Evolutionary conservation across 2,888 invertebrate species (phyloP).

Genomic region (Eupithecia insigniata): DNA sequence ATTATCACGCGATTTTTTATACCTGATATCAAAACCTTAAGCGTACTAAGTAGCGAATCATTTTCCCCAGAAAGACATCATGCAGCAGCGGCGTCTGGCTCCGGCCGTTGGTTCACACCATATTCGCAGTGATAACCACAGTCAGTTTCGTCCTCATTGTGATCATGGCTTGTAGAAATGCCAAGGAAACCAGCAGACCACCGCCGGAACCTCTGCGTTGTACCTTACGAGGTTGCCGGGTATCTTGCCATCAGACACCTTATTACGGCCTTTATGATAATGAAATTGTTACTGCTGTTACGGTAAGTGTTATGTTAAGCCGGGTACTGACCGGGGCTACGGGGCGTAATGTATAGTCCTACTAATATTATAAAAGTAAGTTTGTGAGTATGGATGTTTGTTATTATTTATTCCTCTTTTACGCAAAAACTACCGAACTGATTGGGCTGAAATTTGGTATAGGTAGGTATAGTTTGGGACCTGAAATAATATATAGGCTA

Average conservation of each 20-base stretch:
- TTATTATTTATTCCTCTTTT: too few relatives aligned
- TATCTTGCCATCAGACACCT: slow-evolving; percentile 60
- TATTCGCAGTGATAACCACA: slow-evolving; percentile 69
- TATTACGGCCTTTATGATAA: slow-evolving; percentile 55
- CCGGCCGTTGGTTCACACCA: slow-evolving; percentile 61
- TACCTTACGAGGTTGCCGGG: slow-evolving; percentile 53
- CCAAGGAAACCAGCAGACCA: slow-evolving; percentile 8
- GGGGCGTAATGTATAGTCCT: too few relatives aligned
- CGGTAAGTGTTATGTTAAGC: slow-evolving; percentile 51
- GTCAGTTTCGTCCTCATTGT: slow-evolving; percentile 70
- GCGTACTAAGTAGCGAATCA: neutral
- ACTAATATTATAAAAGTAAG: too few relatives aligned
- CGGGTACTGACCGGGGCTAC: too few relatives aligned
- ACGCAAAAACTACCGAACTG: too few relatives aligned
- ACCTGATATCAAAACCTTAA: too few relatives aligned
- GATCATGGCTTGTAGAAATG: slow-evolving; percentile 56
- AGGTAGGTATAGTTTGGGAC: too few relatives aligned
- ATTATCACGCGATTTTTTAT: too few relatives aligned
- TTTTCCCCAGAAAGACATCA: slow-evolving; percentile 63
- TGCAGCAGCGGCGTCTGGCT: slow-evolving; percentile 74
- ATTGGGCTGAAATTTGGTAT: too few relatives aligned
- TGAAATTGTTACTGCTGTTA: slow-evolving; percentile 56
- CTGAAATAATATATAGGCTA: too few relatives aligned
- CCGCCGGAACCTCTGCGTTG: slow-evolving; percentile 47
- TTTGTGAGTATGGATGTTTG: too few relatives aligned